phyloP scores from a whole-genome alignment of 2,888 invertebrate species.

The Idaea biselata region DNA sequence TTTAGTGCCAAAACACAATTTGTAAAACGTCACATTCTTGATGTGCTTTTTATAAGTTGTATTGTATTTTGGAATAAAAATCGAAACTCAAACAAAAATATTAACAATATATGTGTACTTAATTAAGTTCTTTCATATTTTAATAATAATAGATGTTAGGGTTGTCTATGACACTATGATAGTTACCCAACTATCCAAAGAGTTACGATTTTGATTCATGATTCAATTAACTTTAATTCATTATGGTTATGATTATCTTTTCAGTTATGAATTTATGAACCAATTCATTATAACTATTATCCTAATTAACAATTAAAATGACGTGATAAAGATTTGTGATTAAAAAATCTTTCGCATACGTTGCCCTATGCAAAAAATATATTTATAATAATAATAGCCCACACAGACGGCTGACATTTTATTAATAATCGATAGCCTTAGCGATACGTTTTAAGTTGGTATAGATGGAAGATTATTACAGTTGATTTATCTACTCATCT shows the following conservation, averaged over 20 bases:
- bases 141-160: neutral
- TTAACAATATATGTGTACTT: too few relatives aligned
- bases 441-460: too few relatives aligned
- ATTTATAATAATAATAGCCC: slow-evolving; percentile 20
- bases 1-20: neutral
- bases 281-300: slow-evolving; percentile 31
- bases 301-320: slow-evolving; percentile 30
- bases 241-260: too few relatives aligned
- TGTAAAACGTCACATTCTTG: neutral
- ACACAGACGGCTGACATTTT: neutral
- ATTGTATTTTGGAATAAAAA: neutral
- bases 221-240: neutral
- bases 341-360: slow-evolving; percentile 27
- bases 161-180: slow-evolving; percentile 1
- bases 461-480: too few relatives aligned
- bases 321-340: slow-evolving; percentile 14
- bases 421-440: neutral
- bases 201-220: neutral
- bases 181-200: too few relatives aligned
- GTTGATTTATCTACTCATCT: too few relatives aligned
- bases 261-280: slow-evolving; percentile 13
- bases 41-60: neutral
- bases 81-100: neutral
- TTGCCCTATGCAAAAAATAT: slow-evolving; percentile 30
- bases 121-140: neutral